Evolutionary conservation across 1,140 invertebrate genomes (phyloP).

Genomic region (Nilaparvata lugens): DNA sequence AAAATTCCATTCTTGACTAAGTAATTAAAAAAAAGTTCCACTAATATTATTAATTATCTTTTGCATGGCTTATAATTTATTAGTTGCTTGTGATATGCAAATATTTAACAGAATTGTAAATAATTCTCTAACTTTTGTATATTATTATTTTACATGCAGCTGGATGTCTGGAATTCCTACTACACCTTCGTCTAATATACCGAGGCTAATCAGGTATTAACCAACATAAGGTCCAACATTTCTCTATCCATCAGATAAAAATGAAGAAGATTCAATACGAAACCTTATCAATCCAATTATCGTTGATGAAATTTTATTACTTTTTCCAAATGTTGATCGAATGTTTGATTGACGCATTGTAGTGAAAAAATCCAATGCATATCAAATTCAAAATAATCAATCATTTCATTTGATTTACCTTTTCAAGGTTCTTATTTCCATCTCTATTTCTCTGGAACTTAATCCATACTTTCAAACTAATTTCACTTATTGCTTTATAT

Average conservation of each 20-base stretch:
- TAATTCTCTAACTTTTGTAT: conserved; percentile 4
- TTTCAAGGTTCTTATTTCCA: no score
- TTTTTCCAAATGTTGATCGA: no score
- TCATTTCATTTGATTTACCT: no score
- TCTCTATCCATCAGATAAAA: background rate
- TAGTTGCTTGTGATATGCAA: background rate
- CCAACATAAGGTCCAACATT: background rate
- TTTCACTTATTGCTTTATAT: background rate
- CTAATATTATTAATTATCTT: no score
- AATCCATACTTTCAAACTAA: background rate
- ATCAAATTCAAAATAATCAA: no score
- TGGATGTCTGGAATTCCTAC: conserved; percentile 19
- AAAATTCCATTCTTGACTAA: no score
- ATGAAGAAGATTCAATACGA: background rate
- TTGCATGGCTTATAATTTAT: background rate
- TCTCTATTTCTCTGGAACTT: conserved; percentile 10
- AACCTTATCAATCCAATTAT: no score
- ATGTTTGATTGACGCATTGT: no score
- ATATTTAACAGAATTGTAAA: background rate
- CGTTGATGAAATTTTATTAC: no score
- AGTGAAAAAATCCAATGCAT: no score
- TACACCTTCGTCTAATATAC: conserved; percentile 21
- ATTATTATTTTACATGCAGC: conserved; percentile 20
- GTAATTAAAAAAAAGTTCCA: no score
- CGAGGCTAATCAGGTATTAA: conserved; percentile 15